Base-by-base conservation (phyloP, 64 coral and sea anemone species). In the Platygyra sinensis region DNA sequence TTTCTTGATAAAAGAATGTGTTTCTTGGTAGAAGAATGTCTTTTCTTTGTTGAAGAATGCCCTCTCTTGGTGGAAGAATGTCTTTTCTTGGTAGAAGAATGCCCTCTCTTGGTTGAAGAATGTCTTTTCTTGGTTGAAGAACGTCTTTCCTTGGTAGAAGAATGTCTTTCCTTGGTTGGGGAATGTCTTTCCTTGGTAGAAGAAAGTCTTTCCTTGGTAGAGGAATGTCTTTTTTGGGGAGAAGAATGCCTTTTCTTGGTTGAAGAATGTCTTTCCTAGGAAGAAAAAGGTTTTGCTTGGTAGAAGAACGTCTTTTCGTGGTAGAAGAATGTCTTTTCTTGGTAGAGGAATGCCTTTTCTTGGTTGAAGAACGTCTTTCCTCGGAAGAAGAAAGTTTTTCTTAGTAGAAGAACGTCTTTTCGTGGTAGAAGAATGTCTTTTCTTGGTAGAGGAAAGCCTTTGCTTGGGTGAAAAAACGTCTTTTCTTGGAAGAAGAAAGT, bases 101-200 rank as follows among this genome's bases (percentile, higher is more conserved):
- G 62, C 63, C 5, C 24, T 24, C 1, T 73, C 28, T 57, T 75
- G 29, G 28, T 25, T 31, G 13, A 31, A 72, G 25, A 57, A 59
- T 51, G 65, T 89, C 71, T 30, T 8, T 79, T 60, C 87, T 77
- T 24, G 87, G 77, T 15, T 27, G 50, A 5, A 67, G 49, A 52
- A 89, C 16, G 22, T 67, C 52, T 69, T 31, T 79, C 61, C 19
- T 79, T 79, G 20, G n/a, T 50, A 86, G 13, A 46, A 51, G 18
- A 51, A 86, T 22, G 1, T 38, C 15, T 18, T 67, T 65, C 3
- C 52, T 19, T 72, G 9, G 22, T 10, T 25, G 0, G 17, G 1
- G 54, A 19, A 79, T 8, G 46, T 52, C 22, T 8, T n/a, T 79
- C 52, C 36, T 79, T 60, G 5, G 22, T 39, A 39, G 2, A 39